Evolutionary conservation across 2,113 vertebrate genomes (phyloP), one percentile per base, ranked within the genome.

Genomic region (Pholis gunnellus): DNA sequence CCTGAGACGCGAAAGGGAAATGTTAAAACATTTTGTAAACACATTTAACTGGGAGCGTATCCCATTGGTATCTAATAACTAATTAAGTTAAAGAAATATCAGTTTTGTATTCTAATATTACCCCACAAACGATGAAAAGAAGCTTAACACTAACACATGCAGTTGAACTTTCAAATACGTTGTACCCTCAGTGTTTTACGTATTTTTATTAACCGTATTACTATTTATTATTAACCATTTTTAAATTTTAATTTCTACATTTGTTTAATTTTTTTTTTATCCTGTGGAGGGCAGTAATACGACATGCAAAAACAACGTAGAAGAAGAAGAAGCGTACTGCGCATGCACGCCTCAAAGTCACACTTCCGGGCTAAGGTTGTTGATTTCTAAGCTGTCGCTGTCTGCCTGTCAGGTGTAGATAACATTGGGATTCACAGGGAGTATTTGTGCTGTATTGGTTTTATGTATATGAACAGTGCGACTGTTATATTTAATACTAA

Each of bases 291-390:
- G 71, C 66, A 48, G 36, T 52, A 52, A 36, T 27, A 14, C 10
- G 5, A 11, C 1, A 52, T 29, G 25, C 25, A 13, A 34, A 9
- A 20, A 9, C 20, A 78, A 18, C 11, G 0, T 4, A 61, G 48
- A 63, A 56, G 57, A 59, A 25, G 77, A 74, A 71, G 8, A 15
- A 29, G 20, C 8, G 3, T n/a, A 38, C 15, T 40, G 61, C 82
- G 82, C 79, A 79, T 7, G 34, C 68, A 9, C 74, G 3, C 0
- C 13, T 11, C 4, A 25, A 17, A 72, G 67, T 71, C 10, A 40
- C 5, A 42, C 40, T 82, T 86, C 84, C 79, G 57, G 79, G 3
- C 0, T 69, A 0, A 18, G 17, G n/a, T 46, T 29, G 22, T 54
- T 10, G n/a, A 0, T 29, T n/a, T 20, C 0, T 20, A 18, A 2